phyloP scores from a whole-genome alignment of 2,888 invertebrate species.

The Orthosia incerta region DNA sequence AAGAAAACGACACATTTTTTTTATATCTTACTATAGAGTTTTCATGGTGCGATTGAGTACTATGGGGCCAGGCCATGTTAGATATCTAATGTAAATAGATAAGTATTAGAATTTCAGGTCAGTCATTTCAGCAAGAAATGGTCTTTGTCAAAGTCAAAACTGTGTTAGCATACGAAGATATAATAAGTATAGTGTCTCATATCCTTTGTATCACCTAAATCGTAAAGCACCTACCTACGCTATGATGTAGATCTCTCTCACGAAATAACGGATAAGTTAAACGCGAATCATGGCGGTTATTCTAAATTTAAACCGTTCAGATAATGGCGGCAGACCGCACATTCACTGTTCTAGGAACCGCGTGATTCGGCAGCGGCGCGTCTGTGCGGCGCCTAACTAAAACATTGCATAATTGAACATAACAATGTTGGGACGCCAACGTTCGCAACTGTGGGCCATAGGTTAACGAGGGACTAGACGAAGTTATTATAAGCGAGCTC shows the following conservation, averaged over 20 bases:
- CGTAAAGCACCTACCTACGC: conserved; percentile 6
- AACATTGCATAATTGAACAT: conserved; percentile 39
- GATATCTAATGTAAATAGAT: too few relatives aligned
- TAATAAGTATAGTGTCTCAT: too few relatives aligned
- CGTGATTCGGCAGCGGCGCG: conserved; percentile 36
- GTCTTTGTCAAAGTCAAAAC: not conserved
- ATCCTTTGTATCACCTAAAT: not conserved
- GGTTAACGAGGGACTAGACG: conserved; percentile 60
- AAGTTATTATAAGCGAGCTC: conserved; percentile 15
- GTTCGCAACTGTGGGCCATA: conserved; percentile 49
- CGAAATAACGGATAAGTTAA: conserved; percentile 26
- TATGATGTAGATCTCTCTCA: conserved; percentile 24
- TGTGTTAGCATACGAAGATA: not conserved
- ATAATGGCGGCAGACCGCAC: conserved; percentile 46
- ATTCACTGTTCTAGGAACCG: conserved; percentile 60
- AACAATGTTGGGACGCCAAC: conserved; percentile 35
- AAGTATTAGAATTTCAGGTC: not conserved
- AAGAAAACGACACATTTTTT: too few relatives aligned
- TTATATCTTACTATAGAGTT: not conserved
- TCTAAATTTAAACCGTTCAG: conserved; percentile 56
- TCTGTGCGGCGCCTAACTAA: conserved; percentile 47
- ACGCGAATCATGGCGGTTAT: conserved; percentile 41
- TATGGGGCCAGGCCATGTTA: too few relatives aligned
- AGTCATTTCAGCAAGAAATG: not conserved
- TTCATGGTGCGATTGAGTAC: not conserved